Evolutionary conservation across 2,797 vertebrate species (phyloP).

Genomic region (Champsocephalus gunnari): DNA sequence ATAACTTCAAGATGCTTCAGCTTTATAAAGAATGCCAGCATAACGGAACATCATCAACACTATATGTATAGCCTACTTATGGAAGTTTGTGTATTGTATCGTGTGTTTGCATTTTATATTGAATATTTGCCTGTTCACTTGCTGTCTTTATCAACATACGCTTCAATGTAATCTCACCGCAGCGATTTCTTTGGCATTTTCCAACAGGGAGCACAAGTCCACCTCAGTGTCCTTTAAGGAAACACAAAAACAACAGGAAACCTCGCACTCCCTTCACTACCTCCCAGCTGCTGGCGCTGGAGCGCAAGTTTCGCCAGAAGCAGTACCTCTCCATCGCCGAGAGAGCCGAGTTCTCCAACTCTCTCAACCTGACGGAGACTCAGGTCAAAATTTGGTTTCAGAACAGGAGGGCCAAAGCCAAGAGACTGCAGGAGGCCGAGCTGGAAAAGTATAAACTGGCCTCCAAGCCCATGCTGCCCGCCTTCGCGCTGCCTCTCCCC

Average conservation of each 20-base stretch:
- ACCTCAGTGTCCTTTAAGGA: constrained; percentile 85
- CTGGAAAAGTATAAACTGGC: constrained; percentile 88
- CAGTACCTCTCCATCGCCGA: constrained; percentile 91
- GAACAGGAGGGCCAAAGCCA: constrained; percentile 89
- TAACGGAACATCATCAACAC: background rate
- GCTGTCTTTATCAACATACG: background rate
- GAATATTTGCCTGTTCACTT: background rate
- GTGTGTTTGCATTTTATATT: background rate
- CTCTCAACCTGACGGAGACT: constrained; percentile 90
- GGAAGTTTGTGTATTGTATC: background rate
- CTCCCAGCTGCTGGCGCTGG: constrained; percentile 89
- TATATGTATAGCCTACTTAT: no score
- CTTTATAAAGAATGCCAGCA: background rate
- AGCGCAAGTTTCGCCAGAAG: constrained; percentile 90
- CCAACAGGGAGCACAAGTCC: constrained; percentile 85
- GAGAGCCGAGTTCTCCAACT: constrained; percentile 89
- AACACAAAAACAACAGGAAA: constrained; percentile 92
- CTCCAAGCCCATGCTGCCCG: constrained; percentile 86
- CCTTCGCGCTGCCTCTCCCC: constrained; percentile 88
- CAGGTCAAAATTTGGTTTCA: constrained; percentile 93
- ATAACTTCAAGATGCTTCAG: background rate
- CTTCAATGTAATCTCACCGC: constrained; percentile 16
- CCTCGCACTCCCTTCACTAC: constrained; percentile 91
- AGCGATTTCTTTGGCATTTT: background rate
- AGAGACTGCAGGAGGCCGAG: constrained; percentile 90